Evolutionary conservation across 2,888 invertebrate species (phyloP).

Genomic region (Dynastes maya): DNA sequence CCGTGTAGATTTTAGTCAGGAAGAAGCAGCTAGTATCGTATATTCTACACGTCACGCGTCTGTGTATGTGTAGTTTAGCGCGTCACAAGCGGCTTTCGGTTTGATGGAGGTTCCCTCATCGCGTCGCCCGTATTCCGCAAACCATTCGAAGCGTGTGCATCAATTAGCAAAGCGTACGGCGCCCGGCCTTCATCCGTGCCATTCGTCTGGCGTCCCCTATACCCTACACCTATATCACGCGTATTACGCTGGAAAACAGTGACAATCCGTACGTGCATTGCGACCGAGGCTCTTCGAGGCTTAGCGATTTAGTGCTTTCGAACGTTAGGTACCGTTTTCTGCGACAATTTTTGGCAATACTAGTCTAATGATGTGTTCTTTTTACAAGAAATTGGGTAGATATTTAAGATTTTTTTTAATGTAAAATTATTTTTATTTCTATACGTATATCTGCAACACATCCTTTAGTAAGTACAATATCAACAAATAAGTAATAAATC

Average conservation of each 20-base stretch:
- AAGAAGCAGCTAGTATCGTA: constrained; percentile 6
- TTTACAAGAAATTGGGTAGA: no score
- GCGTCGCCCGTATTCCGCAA: constrained; percentile 49
- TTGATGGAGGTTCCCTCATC: constrained; percentile 53
- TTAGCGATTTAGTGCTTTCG: background rate
- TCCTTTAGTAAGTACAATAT: no score
- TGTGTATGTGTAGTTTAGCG: no score
- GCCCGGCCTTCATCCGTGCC: constrained; percentile 41
- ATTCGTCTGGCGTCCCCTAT: constrained; percentile 47
- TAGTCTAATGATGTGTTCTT: no score
- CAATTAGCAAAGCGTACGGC: constrained; percentile 61
- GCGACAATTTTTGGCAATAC: no score
- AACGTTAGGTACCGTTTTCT: no score
- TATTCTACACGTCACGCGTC: no score
- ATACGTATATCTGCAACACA: no score
- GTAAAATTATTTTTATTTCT: no score
- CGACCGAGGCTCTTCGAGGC: background rate
- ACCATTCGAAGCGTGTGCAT: constrained; percentile 57
- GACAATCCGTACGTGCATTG: background rate
- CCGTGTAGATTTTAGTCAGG: no score
- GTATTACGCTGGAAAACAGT: background rate
- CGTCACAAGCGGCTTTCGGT: constrained; percentile 2
- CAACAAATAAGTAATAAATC: no score
- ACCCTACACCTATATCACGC: background rate
- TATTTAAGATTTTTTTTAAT: no score